Evolutionary conservation across 2,888 invertebrate species (phyloP), one percentile per base, ranked within the genome.

Genomic region (Cenopis cana): DNA sequence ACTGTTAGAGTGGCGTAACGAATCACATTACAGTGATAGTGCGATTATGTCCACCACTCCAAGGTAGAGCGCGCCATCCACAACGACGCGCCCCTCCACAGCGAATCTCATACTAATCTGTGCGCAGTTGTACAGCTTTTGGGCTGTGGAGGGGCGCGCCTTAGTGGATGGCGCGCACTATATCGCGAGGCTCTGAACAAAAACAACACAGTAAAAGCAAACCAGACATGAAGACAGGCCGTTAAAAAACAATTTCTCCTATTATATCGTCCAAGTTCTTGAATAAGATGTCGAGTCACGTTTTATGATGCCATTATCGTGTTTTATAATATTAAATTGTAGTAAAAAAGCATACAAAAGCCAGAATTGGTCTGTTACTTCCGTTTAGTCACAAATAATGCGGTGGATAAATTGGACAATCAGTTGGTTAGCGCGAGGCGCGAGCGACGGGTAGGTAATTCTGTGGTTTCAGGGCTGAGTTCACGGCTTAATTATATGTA

Each of bases 321-420:
- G 18, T 52, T 62, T 36, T 52, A 33, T 14, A 56, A 54, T 41
- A 41, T 12, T 38, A 18, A 55, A 65, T 38, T 10, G 33, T 9
- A 46, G n/a, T 56, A 50, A 41, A 59, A 60, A 55, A 56, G 29
- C 38, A 24, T 38, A 69, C 12, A 18, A 64, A 64, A 33, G 33
- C 46, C 33, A n/a, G 52, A 55, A 55, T 41, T 38, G 50, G 11
- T 38, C 18, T 29, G 56, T 55, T 18, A 18, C 46, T 68, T 68
- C 68, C 69, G 65, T 38, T 54, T 36, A 6, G 69, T 57, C 50
- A 52, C 70, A 70, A 64, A 52, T 60, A 60, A 60, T 60, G 33
- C 54, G 18, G 36, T 60, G 54, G n/a, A 65, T 36, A 71, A 71
- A 71, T 66, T 71, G 55, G 33, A 46, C 52, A 55, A 38, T 55